Conservation (phyloP, 2,888 invertebrate species). For the Yponomeuta evonymella region DNA sequence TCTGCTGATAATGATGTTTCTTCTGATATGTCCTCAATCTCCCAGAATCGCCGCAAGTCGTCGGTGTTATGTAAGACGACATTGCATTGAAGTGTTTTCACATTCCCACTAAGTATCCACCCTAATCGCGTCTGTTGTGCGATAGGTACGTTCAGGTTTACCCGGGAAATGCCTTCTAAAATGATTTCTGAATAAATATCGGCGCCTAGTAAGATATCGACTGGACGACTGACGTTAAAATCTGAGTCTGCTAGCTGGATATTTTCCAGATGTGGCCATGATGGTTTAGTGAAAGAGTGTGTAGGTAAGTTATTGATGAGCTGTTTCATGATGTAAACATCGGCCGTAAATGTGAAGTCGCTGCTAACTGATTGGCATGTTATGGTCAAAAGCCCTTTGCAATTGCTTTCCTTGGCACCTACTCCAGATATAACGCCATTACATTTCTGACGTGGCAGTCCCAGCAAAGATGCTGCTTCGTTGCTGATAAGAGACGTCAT, state of each 20-base stretch:
- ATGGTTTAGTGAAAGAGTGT: constrained; percentile 18
- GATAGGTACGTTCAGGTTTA: constrained; percentile 14
- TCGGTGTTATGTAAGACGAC: constrained; percentile 17
- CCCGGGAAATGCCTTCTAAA: constrained; percentile 19
- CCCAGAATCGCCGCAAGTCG: constrained; percentile 18
- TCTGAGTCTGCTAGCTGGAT: constrained; percentile 24
- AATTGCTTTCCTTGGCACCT: too few relatives aligned
- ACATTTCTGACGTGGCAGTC: constrained; percentile 18
- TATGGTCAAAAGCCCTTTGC: constrained; percentile 21
- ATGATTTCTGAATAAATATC: constrained; percentile 21
- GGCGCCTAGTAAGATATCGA: constrained; percentile 23
- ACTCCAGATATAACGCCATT: too few relatives aligned
- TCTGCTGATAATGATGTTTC: not conserved
- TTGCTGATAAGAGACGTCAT: constrained; percentile 23
- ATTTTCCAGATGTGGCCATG: constrained; percentile 22
- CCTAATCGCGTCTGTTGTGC: constrained; percentile 27
- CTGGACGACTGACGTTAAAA: not conserved
- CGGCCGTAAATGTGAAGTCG: constrained; percentile 18
- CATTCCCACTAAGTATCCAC: constrained; percentile 24
- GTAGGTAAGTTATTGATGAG: constrained; percentile 19
- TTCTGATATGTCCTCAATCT: constrained; percentile 16
- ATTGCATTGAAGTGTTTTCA: constrained; percentile 17
- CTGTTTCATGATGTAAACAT: constrained; percentile 21
- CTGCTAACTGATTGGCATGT: constrained; percentile 17
- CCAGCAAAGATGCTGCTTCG: constrained; percentile 22